Evolutionary conservation across 2,113 vertebrate species (phyloP), one percentile per base, ranked within the genome.

Genomic region (Pungitius pungitius): DNA sequence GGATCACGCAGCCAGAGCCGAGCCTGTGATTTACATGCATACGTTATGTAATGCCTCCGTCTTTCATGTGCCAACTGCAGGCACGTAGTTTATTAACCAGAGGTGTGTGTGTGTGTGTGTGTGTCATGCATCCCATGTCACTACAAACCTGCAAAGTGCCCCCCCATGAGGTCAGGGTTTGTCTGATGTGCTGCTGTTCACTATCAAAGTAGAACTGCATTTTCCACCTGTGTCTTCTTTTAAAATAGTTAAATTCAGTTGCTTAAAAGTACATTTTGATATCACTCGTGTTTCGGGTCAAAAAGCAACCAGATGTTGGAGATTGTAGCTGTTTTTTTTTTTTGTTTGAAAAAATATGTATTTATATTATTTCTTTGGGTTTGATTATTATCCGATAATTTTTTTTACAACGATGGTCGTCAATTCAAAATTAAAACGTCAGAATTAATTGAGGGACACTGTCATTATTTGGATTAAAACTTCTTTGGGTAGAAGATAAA

Each of bases 41-140:
- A 86, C 3, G 56, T 94, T 93, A 91, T 77, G 61, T 93, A 93
- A 94, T 51, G 69, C 73, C 80, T 92, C 87, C 87, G 84, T 87
- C 85, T 92, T 88, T 92, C 85, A 91, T 89, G 90, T 86, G 85
- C 86, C 64, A 88, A 85, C 73, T 83, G 72, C 54, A 82, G 63
- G 85, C 80, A 73, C 66, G 8, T 61, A 55, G 47, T 43, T n/a
- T n/a, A n/a, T n/a, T n/a, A n/a, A n/a, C n/a, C n/a, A n/a, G n/a
- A n/a, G n/a, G n/a, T n/a, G n/a, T n/a, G n/a, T n/a, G n/a, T n/a
- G n/a, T n/a, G n/a, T 65, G 63, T 39, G 30, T 39, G 60, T 61
- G 14, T 60, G 11, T 35, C 69, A 39, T 83, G 77, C n/a, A n/a
- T n/a, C n/a, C n/a, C n/a, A n/a, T n/a, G n/a, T n/a, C n/a, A n/a